phyloP scores from a whole-genome alignment of 2,797 vertebrate genomes.

The Catostomus latipinnis region DNA sequence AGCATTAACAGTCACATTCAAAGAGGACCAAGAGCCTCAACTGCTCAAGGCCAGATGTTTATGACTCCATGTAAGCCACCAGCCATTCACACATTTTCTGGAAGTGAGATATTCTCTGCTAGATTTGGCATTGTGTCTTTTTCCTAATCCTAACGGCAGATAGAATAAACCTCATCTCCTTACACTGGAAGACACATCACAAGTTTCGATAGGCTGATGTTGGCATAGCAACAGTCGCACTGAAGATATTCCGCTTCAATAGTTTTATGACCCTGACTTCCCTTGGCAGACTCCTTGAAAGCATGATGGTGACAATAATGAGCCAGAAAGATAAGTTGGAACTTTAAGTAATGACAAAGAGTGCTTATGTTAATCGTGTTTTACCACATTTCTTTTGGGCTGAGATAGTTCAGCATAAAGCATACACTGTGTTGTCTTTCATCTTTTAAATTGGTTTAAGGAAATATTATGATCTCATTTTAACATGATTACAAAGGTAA shows the following conservation, averaged over 20 bases:
- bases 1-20: not conserved
- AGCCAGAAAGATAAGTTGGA: constrained; percentile 36
- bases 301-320: constrained; percentile 51
- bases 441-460: constrained; percentile 17
- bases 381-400: constrained; percentile 20
- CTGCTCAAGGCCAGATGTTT: constrained; percentile 11
- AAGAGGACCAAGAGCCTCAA: constrained; percentile 1
- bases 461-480: constrained; percentile 19
- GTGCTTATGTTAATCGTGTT: constrained; percentile 33
- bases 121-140: constrained; percentile 2
- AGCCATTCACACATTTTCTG: not conserved
- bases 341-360: constrained; percentile 43
- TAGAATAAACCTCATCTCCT: constrained; percentile 42
- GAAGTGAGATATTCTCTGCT: constrained; percentile 4
- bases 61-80: not conserved
- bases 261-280: constrained; percentile 51
- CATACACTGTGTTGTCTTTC: not conserved
- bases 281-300: constrained; percentile 44
- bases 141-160: constrained; percentile 9
- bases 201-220: constrained; percentile 48
- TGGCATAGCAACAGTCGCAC: constrained; percentile 59
- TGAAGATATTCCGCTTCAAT: constrained; percentile 52
- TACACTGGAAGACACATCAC: constrained; percentile 39
- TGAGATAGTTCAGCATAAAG: not conserved
- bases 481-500: constrained; percentile 11